These are phyloP conservation scores for Galemys pyrenaicus DNA, from an alignment of 2,113 vertebrate genomes.

Conservation along the genomic window DNA sequence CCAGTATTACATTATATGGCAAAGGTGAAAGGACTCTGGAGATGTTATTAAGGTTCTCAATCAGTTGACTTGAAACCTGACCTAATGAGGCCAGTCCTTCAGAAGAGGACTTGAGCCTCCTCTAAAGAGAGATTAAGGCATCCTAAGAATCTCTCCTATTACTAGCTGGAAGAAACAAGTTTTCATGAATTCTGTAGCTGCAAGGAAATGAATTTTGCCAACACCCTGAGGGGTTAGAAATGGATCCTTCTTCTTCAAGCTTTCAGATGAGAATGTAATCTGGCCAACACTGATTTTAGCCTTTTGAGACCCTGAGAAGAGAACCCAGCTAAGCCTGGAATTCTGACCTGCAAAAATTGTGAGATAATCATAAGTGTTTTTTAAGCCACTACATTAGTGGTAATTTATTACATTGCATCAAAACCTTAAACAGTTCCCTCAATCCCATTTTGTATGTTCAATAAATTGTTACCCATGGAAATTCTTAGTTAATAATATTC, in stretches of 20 bases:
- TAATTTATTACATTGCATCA: not conserved
- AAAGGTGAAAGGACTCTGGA: conserved; percentile 40
- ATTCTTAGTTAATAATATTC: conserved; percentile 1
- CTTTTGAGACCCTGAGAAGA: not conserved
- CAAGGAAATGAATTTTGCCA: conserved; percentile 22
- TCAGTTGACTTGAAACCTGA: not conserved
- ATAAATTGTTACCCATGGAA: not conserved
- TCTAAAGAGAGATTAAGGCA: not conserved
- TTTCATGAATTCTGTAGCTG: not conserved
- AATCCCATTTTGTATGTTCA: not conserved
- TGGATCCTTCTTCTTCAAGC: not conserved
- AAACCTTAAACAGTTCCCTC: not conserved
- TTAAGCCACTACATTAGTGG: not conserved
- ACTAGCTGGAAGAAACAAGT: not conserved
- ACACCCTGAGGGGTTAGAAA: not conserved
- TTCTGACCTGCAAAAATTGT: not conserved
- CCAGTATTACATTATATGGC: not conserved
- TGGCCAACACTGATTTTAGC: not conserved
- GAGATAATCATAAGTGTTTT: not conserved
- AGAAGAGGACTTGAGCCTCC: not conserved
- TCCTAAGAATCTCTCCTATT: not conserved
- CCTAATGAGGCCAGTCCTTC: not conserved
- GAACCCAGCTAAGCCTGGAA: not conserved
- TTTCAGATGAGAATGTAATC: not conserved
- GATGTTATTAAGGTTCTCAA: not conserved